phyloP scores from a whole-genome alignment of 2,797 vertebrate genomes.

The Australoheros facetus region DNA sequence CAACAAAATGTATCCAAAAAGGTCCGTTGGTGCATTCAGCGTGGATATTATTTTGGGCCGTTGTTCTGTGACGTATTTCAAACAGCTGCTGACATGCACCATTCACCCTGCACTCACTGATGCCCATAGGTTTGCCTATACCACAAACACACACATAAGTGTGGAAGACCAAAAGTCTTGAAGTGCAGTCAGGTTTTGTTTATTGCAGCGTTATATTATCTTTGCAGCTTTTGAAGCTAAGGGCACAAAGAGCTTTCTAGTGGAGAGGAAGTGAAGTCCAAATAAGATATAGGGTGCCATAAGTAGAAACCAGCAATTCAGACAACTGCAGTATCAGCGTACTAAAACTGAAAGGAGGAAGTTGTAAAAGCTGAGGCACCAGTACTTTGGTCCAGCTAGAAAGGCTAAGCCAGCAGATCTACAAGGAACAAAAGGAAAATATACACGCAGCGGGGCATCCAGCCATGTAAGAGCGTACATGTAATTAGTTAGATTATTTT shows the following conservation, averaged over 20 bases:
- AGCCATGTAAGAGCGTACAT: not conserved
- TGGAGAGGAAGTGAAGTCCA: not conserved
- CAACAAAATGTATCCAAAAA: no score
- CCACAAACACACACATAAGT: no score
- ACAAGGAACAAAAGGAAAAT: not conserved
- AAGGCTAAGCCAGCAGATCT: not conserved
- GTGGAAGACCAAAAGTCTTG: no score
- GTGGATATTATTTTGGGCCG: no score
- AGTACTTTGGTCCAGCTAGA: not conserved
- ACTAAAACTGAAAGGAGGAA: not conserved
- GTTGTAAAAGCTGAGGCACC: not conserved
- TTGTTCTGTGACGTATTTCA: no score
- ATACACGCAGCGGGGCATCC: not conserved
- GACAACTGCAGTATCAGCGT: not conserved
- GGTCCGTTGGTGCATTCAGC: no score
- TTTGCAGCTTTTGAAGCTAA: not conserved
- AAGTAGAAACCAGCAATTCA: not conserved
- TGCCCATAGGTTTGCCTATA: no score
- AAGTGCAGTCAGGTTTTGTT: no score
- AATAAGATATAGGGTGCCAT: not conserved
- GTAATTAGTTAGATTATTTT: slow-evolving; percentile 26
- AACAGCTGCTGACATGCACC: no score
- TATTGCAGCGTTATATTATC: not conserved
- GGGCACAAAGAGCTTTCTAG: not conserved
- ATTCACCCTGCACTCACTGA: no score